Evolutionary conservation across 92 coral and sea anemone genomes (phyloP), one percentile per base, ranked within the genome.

Genomic region (Meandrina meandrites): DNA sequence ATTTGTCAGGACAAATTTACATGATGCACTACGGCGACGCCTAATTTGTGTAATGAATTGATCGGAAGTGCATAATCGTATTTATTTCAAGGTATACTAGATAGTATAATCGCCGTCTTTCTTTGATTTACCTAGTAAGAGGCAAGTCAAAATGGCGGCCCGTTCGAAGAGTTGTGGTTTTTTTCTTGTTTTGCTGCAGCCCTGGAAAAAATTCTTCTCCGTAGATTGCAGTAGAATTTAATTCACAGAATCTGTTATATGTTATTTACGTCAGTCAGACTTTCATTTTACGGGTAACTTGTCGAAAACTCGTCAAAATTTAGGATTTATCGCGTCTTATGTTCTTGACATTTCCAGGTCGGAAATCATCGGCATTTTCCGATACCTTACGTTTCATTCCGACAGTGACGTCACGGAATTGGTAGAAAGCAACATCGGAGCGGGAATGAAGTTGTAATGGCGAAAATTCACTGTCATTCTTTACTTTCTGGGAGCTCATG

Each of bases 391-490:
- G 92, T 88, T 83, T 77, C 79, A 79, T 85, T 67, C 94, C 98
- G 98, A 94, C 79, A 86, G 98, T 94, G 98, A 94, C 98, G 96
- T 94, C 98, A 91, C 93, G 87, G 71, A 87, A 91, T 90, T 88
- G 90, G 81, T 86, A 88, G 96, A 94, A 93, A 94, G 98, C 96
- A 94, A 94, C 98, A 94, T 94, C 89, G 91, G 90, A 92, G 94
- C 96, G 93, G 96, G 94, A 85, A 92, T 93, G 98, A 93, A 89
- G 98, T 94, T 86, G 98, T 96, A 95, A 97, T 97, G 99, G 99
- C 98, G 99, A 97, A 95, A 93, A 95, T 90, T 83, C 93, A 90
- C 99, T 97, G 99, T 93, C 99, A 97, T 90, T 95, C 98, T 89
- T 89, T 94, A 93, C 93, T 90, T 92, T 95, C 99, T 81, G 99